phyloP scores from a whole-genome alignment of 2,888 invertebrate species.

The Atrina japonica region DNA sequence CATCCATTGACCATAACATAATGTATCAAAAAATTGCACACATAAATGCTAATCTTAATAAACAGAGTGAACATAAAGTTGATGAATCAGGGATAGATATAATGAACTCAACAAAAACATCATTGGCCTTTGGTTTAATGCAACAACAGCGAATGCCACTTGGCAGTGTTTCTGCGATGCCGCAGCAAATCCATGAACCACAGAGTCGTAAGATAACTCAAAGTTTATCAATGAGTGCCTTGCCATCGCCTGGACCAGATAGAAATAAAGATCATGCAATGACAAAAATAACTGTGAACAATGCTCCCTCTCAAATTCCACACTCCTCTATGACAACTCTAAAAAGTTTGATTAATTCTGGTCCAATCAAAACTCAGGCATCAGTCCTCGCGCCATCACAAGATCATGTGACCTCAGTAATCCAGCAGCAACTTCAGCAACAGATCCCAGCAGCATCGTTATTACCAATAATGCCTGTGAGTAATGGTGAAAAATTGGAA shows the following conservation, averaged over 20 bases:
- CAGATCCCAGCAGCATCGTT: conserved; percentile 46
- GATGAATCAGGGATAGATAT: conserved; percentile 68
- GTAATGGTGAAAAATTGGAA: conserved; percentile 34
- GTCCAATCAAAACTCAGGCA: conserved; percentile 27
- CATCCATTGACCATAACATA: conserved; percentile 39
- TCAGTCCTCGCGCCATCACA: conserved; percentile 17
- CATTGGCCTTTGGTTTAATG: too few species aligned
- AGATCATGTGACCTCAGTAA: conserved; percentile 43
- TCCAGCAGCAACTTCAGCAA: conserved; percentile 63
- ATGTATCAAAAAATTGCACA: conserved; percentile 40
- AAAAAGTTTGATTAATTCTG: conserved; percentile 41
- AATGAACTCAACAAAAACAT: not conserved
- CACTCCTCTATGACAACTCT: conserved; percentile 40
- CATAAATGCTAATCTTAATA: conserved; percentile 50
- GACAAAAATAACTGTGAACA: not conserved
- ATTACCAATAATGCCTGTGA: conserved; percentile 54
- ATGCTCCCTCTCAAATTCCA: conserved; percentile 20
- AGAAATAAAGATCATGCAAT: conserved; percentile 1
- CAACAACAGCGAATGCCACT: conserved; percentile 5
- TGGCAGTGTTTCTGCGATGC: conserved; percentile 28
- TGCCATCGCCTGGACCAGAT: conserved; percentile 37
- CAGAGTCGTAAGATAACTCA: conserved; percentile 29
- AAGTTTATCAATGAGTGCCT: conserved; percentile 39
- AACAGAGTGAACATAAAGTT: conserved; percentile 66
- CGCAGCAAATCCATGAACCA: conserved; percentile 13